Conservation (phyloP, 2,113 vertebrate species). For the Nematolebias whitei region DNA sequence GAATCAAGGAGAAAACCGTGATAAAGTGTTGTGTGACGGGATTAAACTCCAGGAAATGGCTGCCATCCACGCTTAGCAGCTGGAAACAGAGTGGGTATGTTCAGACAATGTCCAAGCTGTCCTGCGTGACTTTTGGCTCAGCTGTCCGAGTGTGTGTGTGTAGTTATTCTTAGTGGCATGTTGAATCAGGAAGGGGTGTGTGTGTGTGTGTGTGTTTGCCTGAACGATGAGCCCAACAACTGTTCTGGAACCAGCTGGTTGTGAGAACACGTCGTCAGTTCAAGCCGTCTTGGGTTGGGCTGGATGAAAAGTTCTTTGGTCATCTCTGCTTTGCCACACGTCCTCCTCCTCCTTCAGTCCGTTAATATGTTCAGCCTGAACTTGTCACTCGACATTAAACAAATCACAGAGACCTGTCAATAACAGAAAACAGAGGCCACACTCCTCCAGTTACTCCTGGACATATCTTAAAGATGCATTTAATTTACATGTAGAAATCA, state of each 20-base stretch:
- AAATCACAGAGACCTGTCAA: too few species aligned
- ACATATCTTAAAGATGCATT: too few species aligned
- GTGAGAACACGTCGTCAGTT: slow-evolving; percentile 61
- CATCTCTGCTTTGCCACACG: too few species aligned
- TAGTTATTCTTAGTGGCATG: slow-evolving; percentile 47
- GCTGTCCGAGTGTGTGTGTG: not conserved
- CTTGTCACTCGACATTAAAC: too few species aligned
- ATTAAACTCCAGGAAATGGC: not conserved
- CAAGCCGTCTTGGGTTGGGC: not conserved
- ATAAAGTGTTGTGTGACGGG: rapidly evolving
- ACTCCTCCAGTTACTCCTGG: too few species aligned
- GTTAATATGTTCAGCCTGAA: not conserved
- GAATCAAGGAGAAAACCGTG: not conserved
- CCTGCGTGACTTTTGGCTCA: slow-evolving; percentile 4
- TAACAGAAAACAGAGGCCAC: not conserved
- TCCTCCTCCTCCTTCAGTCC: too few species aligned
- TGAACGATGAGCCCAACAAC: slow-evolving; percentile 43
- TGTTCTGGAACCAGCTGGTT: slow-evolving; percentile 57
- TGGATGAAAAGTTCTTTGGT: too few species aligned
- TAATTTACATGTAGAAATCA: too few species aligned
- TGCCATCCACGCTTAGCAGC: not conserved
- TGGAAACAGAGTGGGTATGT: not conserved
- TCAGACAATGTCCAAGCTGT: not conserved
- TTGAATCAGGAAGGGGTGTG: slow-evolving; percentile 32
- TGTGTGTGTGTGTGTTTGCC: slow-evolving; percentile 24